These are phyloP conservation scores for Enteromius afrohamiltoni DNA, from an alignment of 2,797 vertebrate species.

Conservation along the genomic window DNA sequence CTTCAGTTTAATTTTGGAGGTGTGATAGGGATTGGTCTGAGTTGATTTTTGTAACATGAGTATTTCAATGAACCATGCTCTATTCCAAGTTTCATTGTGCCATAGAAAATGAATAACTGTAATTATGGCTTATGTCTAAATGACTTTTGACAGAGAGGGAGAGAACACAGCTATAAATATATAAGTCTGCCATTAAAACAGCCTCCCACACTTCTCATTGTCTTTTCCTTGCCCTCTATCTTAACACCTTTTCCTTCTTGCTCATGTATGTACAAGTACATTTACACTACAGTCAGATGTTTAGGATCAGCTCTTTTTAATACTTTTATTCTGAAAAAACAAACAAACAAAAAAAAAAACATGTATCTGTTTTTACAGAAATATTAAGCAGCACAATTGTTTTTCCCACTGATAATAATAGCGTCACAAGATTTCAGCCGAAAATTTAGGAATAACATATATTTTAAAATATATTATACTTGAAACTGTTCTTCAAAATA, in stretches of 20 bases:
- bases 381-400: not conserved
- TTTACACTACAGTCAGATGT: not conserved
- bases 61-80: conserved; percentile 10
- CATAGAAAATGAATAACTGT: conserved; percentile 36
- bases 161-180: conserved; percentile 39
- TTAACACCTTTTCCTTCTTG: not conserved
- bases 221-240: not conserved
- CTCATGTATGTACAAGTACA: not conserved
- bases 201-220: not conserved
- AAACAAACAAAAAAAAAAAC: no score
- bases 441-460: not conserved
- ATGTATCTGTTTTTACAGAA: not conserved
- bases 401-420: not conserved
- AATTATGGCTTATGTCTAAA: conserved; percentile 40
- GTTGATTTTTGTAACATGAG: conserved; percentile 31
- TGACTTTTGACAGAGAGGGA: conserved; percentile 32
- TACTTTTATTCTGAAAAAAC: not conserved
- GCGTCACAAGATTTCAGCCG: no score
- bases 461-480: not conserved
- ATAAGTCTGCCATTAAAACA: conserved; percentile 26
- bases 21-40: conserved; percentile 13
- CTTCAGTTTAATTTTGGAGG: conserved; percentile 30
- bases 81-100: conserved; percentile 20
- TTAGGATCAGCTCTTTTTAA: not conserved
- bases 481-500: not conserved